phyloP scores from a whole-genome alignment of 2,797 vertebrate species.

The Pachyuromys duprasi region DNA sequence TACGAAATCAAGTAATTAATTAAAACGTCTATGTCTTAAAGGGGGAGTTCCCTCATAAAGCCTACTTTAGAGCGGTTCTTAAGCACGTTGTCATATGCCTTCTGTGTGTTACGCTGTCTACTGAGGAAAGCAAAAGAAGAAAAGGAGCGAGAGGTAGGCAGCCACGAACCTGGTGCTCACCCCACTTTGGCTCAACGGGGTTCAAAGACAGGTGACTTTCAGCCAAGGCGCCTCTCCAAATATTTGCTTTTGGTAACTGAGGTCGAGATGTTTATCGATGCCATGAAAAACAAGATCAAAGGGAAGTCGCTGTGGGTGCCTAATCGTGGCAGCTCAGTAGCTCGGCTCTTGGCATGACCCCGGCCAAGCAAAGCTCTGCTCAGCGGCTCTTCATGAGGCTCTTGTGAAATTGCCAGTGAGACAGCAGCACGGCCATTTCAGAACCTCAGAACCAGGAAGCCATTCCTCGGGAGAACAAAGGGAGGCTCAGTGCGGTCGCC shows the following conservation, averaged over 20 bases:
- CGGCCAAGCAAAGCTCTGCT: background rate
- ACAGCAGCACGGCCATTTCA: background rate
- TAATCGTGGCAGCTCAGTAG: background rate
- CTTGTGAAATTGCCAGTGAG: background rate
- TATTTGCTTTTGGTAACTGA: slow-evolving; percentile 57
- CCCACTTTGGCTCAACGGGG: background rate
- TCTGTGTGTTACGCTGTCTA: background rate
- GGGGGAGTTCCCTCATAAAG: background rate
- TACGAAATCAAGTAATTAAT: background rate
- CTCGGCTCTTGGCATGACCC: slow-evolving; percentile 53
- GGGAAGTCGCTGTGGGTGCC: slow-evolving; percentile 27
- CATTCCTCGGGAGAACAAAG: background rate
- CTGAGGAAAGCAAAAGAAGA: background rate
- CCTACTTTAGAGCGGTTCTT: background rate
- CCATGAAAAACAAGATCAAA: slow-evolving; percentile 70
- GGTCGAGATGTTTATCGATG: slow-evolving; percentile 21
- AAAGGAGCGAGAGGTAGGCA: background rate
- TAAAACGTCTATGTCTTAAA: background rate
- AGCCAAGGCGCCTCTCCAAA: slow-evolving; percentile 49
- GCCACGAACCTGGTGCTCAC: background rate
- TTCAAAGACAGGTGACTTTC: slow-evolving; percentile 26
- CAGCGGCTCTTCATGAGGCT: background rate
- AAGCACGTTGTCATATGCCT: background rate
- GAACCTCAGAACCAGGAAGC: background rate
- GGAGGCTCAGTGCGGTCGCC: background rate